Evolutionary conservation across 1,140 invertebrate genomes (phyloP).

Genomic region (Antheraea mylitta): DNA sequence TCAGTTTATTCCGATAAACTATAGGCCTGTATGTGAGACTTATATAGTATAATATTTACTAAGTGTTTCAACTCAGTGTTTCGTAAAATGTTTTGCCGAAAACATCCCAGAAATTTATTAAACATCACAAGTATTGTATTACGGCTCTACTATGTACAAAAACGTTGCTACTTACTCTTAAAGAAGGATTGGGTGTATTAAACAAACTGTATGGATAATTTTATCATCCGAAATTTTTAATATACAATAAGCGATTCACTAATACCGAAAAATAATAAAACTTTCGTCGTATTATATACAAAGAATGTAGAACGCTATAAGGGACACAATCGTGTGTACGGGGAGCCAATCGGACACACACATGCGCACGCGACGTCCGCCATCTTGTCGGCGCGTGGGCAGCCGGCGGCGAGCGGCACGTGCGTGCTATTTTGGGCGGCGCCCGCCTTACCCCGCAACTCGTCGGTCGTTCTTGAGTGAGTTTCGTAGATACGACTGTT

Average conservation of each 20-base stretch:
- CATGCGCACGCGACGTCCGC: slow-evolving; percentile 42
- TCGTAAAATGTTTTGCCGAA: not conserved
- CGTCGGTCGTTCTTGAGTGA: slow-evolving; percentile 7
- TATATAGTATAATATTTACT: not conserved
- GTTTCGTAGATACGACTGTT: slow-evolving; percentile 31
- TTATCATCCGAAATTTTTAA: not conserved
- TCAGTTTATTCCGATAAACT: too few relatives aligned
- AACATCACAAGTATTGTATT: not conserved
- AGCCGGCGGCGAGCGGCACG: slow-evolving; percentile 61
- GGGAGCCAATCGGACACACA: slow-evolving; percentile 56
- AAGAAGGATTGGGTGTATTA: not conserved
- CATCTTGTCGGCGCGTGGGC: slow-evolving; percentile 72
- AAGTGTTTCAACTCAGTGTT: not conserved
- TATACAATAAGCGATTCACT: not conserved
- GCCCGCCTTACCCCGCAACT: slow-evolving; percentile 45
- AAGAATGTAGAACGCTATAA: slow-evolving; percentile 14
- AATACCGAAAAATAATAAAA: slow-evolving; percentile 5
- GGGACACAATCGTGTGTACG: slow-evolving; percentile 29
- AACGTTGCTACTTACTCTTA: not conserved
- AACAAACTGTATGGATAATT: not conserved
- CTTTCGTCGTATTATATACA: not conserved
- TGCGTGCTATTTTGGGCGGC: slow-evolving; percentile 73
- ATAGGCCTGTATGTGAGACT: too few relatives aligned
- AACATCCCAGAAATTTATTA: not conserved
- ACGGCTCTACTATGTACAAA: not conserved